phyloP scores from a whole-genome alignment of 2,113 vertebrate genomes.

The Heterocephalus glaber region DNA sequence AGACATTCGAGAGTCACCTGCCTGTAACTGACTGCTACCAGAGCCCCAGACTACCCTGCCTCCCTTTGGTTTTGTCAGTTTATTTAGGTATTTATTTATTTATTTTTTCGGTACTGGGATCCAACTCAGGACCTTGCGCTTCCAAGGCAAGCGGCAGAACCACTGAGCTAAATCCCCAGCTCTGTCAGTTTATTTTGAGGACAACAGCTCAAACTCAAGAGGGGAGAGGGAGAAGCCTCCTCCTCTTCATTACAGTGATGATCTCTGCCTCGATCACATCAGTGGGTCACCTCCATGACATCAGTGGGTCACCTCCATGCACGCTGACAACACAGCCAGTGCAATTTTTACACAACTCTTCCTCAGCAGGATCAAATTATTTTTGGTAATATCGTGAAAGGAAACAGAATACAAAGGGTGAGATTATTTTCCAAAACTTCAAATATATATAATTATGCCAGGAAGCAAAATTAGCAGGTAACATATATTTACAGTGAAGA shows the following conservation, averaged over 20 bases:
- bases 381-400: slow-evolving; percentile 3
- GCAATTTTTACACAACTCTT: neutral
- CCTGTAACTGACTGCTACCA: neutral
- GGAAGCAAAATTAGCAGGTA: neutral
- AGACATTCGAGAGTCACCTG: no score
- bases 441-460: neutral
- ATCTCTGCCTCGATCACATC: neutral
- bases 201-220: neutral
- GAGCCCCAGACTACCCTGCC: neutral
- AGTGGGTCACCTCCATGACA: neutral
- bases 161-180: no score
- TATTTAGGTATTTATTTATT: no score
- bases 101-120: no score
- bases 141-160: no score
- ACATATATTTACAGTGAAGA: neutral
- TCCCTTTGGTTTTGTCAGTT: neutral
- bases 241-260: neutral
- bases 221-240: neutral
- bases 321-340: neutral
- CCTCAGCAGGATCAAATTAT: neutral
- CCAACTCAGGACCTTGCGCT: no score
- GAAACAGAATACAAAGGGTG: neutral
- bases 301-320: neutral
- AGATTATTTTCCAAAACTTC: slow-evolving; percentile 19
- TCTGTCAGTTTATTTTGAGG: neutral